Evolutionary conservation across 1,140 invertebrate genomes (phyloP).

Genomic region (Paraescarpia echinospica): DNA sequence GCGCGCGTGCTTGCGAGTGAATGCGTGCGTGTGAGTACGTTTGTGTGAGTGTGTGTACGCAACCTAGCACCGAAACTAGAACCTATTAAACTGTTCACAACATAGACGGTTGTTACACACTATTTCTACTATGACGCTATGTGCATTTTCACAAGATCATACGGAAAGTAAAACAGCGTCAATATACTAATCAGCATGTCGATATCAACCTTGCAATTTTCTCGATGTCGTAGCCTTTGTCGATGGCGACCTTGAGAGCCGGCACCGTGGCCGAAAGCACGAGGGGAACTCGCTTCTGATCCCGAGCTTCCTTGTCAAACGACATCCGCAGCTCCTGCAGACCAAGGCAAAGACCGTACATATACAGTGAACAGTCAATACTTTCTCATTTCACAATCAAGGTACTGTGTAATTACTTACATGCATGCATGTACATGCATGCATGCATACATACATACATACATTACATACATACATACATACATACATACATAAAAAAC

Average conservation of each 20-base stretch:
- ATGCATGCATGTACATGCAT: no score
- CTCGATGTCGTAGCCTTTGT: slow-evolving; percentile 57
- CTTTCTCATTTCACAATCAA: neutral
- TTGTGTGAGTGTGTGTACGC: no score
- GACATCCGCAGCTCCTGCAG: slow-evolving; percentile 21
- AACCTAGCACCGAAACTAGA: no score
- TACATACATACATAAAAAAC: no score
- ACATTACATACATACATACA: no score
- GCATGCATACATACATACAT: no score
- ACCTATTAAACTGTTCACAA: no score
- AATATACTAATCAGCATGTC: neutral
- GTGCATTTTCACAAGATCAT: neutral
- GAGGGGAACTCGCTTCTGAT: slow-evolving; percentile 76
- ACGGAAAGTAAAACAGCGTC: neutral
- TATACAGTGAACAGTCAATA: neutral
- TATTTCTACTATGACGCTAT: no score
- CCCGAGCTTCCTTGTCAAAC: slow-evolving; percentile 81
- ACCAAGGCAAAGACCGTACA: neutral
- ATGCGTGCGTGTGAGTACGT: no score
- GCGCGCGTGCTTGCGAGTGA: no score
- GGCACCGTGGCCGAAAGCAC: slow-evolving; percentile 91
- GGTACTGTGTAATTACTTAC: no score
- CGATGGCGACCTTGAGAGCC: slow-evolving; percentile 64
- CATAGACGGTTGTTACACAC: no score
- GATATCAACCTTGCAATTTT: neutral